Base-by-base conservation (phyloP, 2,888 invertebrate genomes). In the Drosophila colorata region DNA sequence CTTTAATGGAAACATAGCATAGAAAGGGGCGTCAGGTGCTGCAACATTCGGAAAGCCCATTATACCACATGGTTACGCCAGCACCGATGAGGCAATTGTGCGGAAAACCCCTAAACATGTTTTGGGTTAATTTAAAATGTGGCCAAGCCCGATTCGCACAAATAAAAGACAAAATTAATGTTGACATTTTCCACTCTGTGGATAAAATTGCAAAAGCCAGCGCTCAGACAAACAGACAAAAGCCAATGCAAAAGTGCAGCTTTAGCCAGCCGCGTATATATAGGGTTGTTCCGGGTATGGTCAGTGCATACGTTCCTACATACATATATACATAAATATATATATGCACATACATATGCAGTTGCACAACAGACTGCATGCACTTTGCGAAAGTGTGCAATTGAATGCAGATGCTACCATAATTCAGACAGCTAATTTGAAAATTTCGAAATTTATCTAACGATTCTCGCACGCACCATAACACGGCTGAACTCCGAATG, bases 41-140 rank as follows among this genome's bases (percentile, higher is more conserved):
- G 70, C 61, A 80, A 67, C 73, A 71, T 51, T 61, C 51, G 28
- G 33, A 65, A 63, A 63, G 67, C 41, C 87, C 78, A 80, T 78
- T 80, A 69, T 70, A 53, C 73, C 72, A 71, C 72, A 80, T 81
- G 73, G 66, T 33, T 74, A 60, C 56, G 59, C 40, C 52, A 80
- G 81, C 86, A 78, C 55, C 81, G 86, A 72, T 68, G 70, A 74
- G 80, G 89, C 87, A 90, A 88, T 89, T 87, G 83, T 85, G 87
- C 77, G 87, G 90, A 89, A 88, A 90, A 90, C 90, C 90, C 90
- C 90, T 90, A 90, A 90, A 90, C 90, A 90, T 90, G 90, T 90
- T 90, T 90, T 77, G 82, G 85, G 90, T 90, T 90, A 90, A 90
- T 90, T 90, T 90, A 87, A 90, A 90, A 88, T 90, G 90, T 78